Percentiles rank a stretch among this genome's conserved stretches.
Evolutionary conservation across 2,888 invertebrate genomes (phyloP).

Genomic region (Acrocyrtus sp.): DNA sequence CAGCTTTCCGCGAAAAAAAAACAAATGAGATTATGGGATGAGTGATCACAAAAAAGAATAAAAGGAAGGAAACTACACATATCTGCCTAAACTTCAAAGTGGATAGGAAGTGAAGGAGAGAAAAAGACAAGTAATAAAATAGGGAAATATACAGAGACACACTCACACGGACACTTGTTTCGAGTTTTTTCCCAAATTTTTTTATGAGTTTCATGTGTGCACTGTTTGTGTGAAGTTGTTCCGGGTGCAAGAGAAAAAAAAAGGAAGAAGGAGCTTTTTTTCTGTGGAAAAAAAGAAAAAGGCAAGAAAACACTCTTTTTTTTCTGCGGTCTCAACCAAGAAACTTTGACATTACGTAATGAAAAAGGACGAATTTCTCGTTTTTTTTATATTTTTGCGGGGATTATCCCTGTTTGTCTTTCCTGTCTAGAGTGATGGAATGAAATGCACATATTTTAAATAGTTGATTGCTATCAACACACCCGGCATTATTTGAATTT

Average conservation of each 20-base stretch:
- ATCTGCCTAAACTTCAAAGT: no score
- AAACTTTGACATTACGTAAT: background rate
- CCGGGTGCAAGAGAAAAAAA: background rate
- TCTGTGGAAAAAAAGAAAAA: no score
- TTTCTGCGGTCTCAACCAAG: background rate
- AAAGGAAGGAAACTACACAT: no score
- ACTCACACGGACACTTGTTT: slow-evolving; percentile 3
- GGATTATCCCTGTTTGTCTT: no score
- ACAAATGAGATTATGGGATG: background rate
- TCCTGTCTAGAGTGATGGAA: no score
- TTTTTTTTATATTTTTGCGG: background rate
- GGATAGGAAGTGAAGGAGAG: background rate
- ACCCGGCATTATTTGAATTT: background rate
- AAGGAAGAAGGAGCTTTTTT: no score
- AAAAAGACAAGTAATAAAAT: slow-evolving; percentile 9
- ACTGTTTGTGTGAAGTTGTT: background rate
- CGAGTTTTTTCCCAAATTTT: background rate
- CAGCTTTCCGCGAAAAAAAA: background rate
- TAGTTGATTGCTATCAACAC: background rate
- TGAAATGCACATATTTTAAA: background rate
- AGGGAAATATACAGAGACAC: slow-evolving; percentile 3
- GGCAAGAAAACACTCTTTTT: background rate
- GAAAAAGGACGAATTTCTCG: background rate
- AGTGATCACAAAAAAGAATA: background rate
- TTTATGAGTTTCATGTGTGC: slow-evolving; percentile 24